A percentile compares a stretch with the other conserved stretches of the same genome.
Conservation (phyloP, 2,888 invertebrate species). For the Melieria crassipennis region DNA sequence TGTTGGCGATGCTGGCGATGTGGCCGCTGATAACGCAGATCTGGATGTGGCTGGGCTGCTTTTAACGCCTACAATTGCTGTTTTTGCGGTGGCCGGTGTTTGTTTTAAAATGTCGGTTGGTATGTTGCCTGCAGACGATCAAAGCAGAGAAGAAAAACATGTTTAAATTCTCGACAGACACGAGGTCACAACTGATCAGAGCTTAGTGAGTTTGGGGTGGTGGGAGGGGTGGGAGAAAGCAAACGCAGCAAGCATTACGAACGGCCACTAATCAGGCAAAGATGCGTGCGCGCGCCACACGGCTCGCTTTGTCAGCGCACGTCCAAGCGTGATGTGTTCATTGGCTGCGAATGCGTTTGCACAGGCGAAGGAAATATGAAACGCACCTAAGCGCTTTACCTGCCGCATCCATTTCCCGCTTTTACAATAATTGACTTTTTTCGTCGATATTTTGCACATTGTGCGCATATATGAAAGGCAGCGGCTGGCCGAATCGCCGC, state of each 20-base stretch:
- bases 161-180: neutral
- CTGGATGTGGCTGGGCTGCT: constrained; percentile 32
- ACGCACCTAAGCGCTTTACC: neutral
- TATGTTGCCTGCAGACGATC: constrained; percentile 54
- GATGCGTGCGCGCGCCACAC: no score
- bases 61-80: constrained; percentile 43
- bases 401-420: neutral
- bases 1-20: constrained; percentile 39
- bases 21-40: constrained; percentile 18
- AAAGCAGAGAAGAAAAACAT: neutral
- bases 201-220: no score
- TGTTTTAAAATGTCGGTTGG: constrained; percentile 56
- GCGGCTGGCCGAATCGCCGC: neutral
- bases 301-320: no score
- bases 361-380: neutral
- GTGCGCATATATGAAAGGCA: neutral
- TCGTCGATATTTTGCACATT: neutral
- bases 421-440: neutral
- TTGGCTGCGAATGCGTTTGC: constrained; percentile 6
- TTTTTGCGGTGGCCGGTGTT: constrained; percentile 48
- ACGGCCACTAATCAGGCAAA: no score
- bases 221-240: no score
- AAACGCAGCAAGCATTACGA: no score
- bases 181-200: no score
- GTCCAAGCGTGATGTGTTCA: neutral